A percentile compares a stretch with the other conserved stretches of the same genome.
These are phyloP conservation scores for Drosophila grimshawi DNA, from an alignment of 1,140 invertebrate genomes.

Conservation along the genomic window DNA sequence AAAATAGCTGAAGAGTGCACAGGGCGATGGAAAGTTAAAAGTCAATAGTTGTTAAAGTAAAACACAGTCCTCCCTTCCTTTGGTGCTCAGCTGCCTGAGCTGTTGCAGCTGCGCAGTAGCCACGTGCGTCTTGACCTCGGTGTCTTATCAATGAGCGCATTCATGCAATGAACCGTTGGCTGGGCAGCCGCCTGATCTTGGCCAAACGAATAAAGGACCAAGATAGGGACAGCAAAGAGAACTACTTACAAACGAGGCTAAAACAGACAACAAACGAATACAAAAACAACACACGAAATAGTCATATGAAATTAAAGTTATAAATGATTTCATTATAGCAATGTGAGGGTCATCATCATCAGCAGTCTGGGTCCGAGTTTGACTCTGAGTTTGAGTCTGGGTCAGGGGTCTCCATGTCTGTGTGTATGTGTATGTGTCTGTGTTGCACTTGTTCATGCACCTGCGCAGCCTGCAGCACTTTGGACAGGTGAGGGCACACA, in stretches of 20 bases:
- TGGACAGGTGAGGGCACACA: slow-evolving; percentile 17
- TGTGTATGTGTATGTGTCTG: background rate
- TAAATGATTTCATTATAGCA: slow-evolving; percentile 75
- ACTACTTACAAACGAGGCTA: slow-evolving; percentile 29
- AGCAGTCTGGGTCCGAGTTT: slow-evolving; percentile 23
- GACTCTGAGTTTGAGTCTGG: slow-evolving; percentile 10
- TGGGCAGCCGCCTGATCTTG: background rate
- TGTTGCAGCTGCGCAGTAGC: slow-evolving; percentile 50
- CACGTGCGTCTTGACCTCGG: slow-evolving; percentile 49
- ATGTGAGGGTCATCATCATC: slow-evolving; percentile 53
- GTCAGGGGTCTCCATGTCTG: slow-evolving; percentile 10
- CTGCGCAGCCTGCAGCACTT: slow-evolving; percentile 48
- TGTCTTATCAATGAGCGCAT: slow-evolving; percentile 51
- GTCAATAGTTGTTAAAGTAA: too few species aligned
- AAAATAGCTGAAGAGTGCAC: too few species aligned
- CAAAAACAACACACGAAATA: background rate
- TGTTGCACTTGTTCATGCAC: slow-evolving; percentile 28
- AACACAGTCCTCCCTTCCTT: background rate
- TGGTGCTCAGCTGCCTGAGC: background rate
- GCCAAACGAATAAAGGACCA: slow-evolving; percentile 4
- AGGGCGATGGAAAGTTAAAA: too few species aligned
- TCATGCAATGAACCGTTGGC: background rate
- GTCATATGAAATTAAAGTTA: slow-evolving; percentile 59
- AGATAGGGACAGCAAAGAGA: slow-evolving; percentile 16
- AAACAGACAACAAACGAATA: slow-evolving; percentile 30